These are phyloP conservation scores for Coilia nasus DNA, from an alignment of 2,797 vertebrate species.

Conservation along the genomic window DNA sequence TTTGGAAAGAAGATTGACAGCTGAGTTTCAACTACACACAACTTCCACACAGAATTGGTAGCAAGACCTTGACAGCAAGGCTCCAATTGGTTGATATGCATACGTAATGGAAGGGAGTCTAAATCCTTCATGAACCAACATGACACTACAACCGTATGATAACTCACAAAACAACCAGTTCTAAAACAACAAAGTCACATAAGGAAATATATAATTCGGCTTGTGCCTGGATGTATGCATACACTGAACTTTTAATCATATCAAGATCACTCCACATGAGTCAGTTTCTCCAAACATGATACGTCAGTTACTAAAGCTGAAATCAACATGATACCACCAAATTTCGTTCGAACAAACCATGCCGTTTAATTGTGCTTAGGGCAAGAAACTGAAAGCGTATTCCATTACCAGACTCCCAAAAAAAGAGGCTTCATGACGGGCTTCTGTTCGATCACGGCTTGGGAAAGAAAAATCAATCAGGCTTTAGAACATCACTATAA, in stretches of 20 bases:
- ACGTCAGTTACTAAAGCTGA: not conserved
- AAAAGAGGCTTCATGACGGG: conserved; percentile 38
- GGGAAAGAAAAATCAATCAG: conserved; percentile 49
- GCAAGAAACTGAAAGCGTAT: not conserved
- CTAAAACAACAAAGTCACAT: not conserved
- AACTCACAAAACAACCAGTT: not conserved
- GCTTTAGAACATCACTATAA: conserved; percentile 49
- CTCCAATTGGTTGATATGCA: not conserved
- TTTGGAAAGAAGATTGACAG: not conserved
- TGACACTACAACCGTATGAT: not conserved
- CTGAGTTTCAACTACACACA: not conserved
- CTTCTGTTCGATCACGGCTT: conserved; percentile 37
- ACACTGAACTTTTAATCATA: not conserved
- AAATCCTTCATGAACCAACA: not conserved
- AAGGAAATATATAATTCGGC: not conserved
- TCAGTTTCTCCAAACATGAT: not conserved
- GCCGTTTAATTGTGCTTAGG: not conserved
- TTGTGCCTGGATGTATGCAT: not conserved
- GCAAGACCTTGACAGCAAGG: not conserved
- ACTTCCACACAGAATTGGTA: not conserved
- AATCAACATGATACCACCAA: not conserved
- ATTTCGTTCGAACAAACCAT: not conserved
- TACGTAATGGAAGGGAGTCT: not conserved
- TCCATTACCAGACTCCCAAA: conserved; percentile 12
- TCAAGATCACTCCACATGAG: not conserved